These are phyloP conservation scores for Psettodes erumei DNA, from an alignment of 2,113 vertebrate genomes.

Conservation along the genomic window DNA sequence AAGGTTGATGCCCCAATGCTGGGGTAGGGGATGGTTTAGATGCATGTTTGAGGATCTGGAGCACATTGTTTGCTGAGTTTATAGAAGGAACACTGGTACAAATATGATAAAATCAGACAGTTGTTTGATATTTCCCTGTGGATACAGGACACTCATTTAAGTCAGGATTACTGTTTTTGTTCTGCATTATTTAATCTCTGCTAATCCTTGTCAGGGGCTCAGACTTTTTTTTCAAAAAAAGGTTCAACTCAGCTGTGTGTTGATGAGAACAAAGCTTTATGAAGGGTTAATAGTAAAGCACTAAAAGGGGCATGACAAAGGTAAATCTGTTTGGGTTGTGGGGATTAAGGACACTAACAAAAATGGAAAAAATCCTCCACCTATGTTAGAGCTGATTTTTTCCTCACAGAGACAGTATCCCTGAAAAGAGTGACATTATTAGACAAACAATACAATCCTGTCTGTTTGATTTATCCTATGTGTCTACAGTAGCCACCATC, in stretches of 20 bases:
- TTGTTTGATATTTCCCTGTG: neutral
- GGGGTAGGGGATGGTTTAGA: too few relatives aligned
- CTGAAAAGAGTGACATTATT: slow-evolving; percentile 20
- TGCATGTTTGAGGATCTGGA: too few relatives aligned
- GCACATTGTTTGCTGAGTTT: too few relatives aligned
- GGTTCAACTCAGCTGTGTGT: slow-evolving; percentile 48
- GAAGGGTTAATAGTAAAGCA: slow-evolving; percentile 30
- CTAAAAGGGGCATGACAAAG: slow-evolving; percentile 40
- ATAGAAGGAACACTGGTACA: neutral
- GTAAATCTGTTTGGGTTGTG: slow-evolving; percentile 68
- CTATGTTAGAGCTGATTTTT: slow-evolving; percentile 61
- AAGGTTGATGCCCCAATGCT: too few relatives aligned
- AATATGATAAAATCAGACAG: neutral
- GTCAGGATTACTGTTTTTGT: slow-evolving; percentile 69
- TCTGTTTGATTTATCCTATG: too few relatives aligned
- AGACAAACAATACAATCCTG: slow-evolving; percentile 3
- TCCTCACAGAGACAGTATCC: slow-evolving; percentile 43
- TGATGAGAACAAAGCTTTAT: slow-evolving; percentile 21
- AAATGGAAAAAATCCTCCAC: slow-evolving; percentile 15
- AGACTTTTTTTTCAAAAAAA: slow-evolving; percentile 50
- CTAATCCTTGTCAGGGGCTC: slow-evolving; percentile 61
- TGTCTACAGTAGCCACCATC: neutral
- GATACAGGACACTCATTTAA: slow-evolving; percentile 48
- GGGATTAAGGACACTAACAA: slow-evolving; percentile 67
- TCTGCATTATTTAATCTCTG: slow-evolving; percentile 50